Evolutionary conservation across 2,797 vertebrate species (phyloP), one percentile per base, ranked within the genome.

Genomic region (Morelia viridis): DNA sequence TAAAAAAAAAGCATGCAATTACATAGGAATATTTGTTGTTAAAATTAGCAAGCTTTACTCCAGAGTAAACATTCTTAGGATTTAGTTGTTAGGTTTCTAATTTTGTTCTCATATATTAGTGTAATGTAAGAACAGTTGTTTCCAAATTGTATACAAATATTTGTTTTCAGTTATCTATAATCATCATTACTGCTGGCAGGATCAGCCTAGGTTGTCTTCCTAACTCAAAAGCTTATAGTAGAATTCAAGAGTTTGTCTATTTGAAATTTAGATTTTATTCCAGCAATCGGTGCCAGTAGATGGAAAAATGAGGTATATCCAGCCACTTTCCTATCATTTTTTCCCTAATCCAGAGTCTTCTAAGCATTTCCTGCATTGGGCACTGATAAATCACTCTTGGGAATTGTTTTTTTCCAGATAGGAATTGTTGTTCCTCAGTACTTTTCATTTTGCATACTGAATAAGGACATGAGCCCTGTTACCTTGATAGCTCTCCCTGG

Each of bases 401-500:
- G 22, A 85, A 26, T 58, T 76, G 53, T 22, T 2, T 76, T 41
- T 68, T 87, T 88, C 4, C 22, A 57, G 28, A 3, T 85, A 35
- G 50, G 28, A 31, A 60, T 46, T 61, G 46, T 35, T 53, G 12
- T 41, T 22, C 11, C 53, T 50, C 19, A 71, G 62, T 71, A 89
- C 12, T 58, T 26, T 88, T 56, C 46, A 61, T 57, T 35, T 80
- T 41, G 80, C 71, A 90, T 60, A 71, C 22, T 26, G 1, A 88
- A 46, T 19, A 91, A 86, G 1, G 90, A 46, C 86, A 0, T 84
- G 35, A n/a, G 10, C 85, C 71, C 41, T 35, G 0, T 87, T 96
- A 99, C 99, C 98, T 98, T 99, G 93, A 97, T 94, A 64, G 96
- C 95, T 92, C 99, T 98, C 89, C 99, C 99, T 0, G 98, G 98